Conservation (phyloP, 2,797 vertebrate genomes). For the Malacoraja senta region DNA sequence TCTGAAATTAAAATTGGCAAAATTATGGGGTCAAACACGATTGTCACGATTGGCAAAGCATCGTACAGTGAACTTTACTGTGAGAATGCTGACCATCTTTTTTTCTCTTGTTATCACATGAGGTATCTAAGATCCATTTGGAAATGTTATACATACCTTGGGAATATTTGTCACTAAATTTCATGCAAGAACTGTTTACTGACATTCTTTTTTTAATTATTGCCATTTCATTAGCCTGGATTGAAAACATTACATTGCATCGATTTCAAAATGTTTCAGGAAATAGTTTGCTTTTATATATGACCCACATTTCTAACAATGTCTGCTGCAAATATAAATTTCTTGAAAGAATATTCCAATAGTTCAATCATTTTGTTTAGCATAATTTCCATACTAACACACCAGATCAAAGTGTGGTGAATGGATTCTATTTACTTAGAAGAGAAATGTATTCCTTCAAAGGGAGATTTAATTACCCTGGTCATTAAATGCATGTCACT, state of each 20-base stretch:
- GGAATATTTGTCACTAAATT: neutral
- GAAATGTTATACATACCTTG: neutral
- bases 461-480: neutral
- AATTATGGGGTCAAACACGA: neutral
- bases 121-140: neutral
- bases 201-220: neutral
- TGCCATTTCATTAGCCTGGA: neutral
- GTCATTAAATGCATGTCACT: neutral
- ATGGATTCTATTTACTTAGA: neutral
- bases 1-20: neutral
- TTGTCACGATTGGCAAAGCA: neutral
- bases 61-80: neutral
- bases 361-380: neutral
- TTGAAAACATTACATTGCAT: neutral
- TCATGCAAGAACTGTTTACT: neutral
- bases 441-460: neutral
- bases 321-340: slow-evolving; percentile 4
- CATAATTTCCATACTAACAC: neutral
- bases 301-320: neutral
- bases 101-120: neutral
- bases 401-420: neutral
- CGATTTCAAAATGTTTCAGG: neutral
- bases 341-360: neutral
- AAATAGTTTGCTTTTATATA: neutral
- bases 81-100: neutral